Evolutionary conservation across 2,113 vertebrate genomes (phyloP), one percentile per base, ranked within the genome.

Genomic region (Antennarius striatus): DNA sequence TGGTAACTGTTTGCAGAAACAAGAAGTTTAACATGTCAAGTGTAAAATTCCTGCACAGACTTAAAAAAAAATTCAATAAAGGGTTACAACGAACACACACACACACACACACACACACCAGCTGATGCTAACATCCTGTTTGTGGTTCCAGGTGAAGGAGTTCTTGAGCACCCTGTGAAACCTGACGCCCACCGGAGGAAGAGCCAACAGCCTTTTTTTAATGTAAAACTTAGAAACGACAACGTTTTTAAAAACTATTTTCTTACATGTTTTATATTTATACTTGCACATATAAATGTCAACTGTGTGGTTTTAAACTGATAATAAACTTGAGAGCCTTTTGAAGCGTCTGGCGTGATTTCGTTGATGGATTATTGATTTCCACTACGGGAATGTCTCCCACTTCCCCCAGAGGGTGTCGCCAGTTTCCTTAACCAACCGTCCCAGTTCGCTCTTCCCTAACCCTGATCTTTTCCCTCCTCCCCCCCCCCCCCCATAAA

Each of bases 111-210:
- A 36, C 32, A 36, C 32, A 36, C 32, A 36, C 2, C 5, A 36
- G 30, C 13, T 40, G 8, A 17, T 22, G 30, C 51, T 75, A 50
- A 69, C 14, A 2, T 4, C 5, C 28, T 54, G 5, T 1, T 43
- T 58, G 9, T 22, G 8, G 70, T 82, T 81, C 47, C 71, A 92
- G 92, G 91, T 92, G 47, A 91, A 91, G 49, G 91, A 91, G 68
- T 91, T 92, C 74, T 43, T 93, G 65, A 88, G 65, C 74, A 86
- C 75, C 1, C 65, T 93, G 52, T 92, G 7, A 86, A 47, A 8
- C 1, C 36, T 30, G 5, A 10, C 3, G 29, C 4, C 15, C 0
- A 10, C 0, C 12, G 15, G 43, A 7, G 15, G 10, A 17, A 9
- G 9, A 0, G 22, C 29, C 30, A 4, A 57, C 10, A 4, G 42